Evolutionary conservation across 2,888 invertebrate genomes (phyloP).

Genomic region (Ferrisia virgata): DNA sequence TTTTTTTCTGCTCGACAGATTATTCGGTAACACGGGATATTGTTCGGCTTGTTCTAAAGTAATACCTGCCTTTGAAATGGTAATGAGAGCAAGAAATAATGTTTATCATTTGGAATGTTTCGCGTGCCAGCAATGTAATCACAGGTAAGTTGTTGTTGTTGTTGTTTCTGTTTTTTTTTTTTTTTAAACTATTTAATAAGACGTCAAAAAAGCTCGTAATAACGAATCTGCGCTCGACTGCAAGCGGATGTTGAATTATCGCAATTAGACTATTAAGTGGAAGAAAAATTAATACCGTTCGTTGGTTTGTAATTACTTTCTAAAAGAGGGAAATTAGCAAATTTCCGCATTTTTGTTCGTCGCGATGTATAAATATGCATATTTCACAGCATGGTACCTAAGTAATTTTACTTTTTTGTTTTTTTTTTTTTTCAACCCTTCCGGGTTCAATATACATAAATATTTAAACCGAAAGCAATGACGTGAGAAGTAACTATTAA

Average conservation of each 20-base stretch:
- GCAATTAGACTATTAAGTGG: neutral
- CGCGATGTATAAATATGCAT: conserved; percentile 21
- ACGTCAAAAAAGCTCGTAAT: neutral
- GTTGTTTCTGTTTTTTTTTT: too few relatives aligned
- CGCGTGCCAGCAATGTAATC: conserved; percentile 97
- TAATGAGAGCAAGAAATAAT: conserved; percentile 94
- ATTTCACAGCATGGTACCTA: conserved; percentile 23
- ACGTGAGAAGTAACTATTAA: conserved; percentile 24
- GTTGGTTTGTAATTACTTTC: conserved; percentile 20
- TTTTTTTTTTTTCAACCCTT: conserved; percentile 11
- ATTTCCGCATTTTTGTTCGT: neutral
- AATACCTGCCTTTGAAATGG: conserved; percentile 98
- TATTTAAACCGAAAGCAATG: neutral
- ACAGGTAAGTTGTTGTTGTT: conserved; percentile 90
- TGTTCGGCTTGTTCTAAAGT: conserved; percentile 97
- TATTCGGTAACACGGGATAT: conserved; percentile 93
- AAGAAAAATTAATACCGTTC: neutral
- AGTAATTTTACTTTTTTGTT: conserved; percentile 11
- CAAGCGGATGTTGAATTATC: neutral
- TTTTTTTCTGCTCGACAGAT: conserved; percentile 74
- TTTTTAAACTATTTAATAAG: neutral
- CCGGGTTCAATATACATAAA: conserved; percentile 24
- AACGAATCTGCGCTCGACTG: neutral
- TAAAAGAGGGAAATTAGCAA: conserved; percentile 23
- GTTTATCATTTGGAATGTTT: conserved; percentile 98